A percentile compares a stretch with the other conserved stretches of the same genome.
Evolutionary conservation across 1,140 invertebrate species (phyloP).

Genomic region (Dufourea novaeangliae): DNA sequence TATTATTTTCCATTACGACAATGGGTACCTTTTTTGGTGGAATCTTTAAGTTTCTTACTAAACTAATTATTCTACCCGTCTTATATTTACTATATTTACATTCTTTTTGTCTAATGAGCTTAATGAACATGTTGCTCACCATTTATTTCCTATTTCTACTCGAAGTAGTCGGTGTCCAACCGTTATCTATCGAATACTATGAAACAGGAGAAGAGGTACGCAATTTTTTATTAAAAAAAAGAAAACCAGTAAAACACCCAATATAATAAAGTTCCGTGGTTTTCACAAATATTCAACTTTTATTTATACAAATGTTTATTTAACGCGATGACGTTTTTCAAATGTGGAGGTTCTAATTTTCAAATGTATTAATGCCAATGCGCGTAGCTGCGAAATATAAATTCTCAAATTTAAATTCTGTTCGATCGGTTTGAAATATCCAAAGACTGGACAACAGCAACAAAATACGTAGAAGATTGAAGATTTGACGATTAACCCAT

Average conservation of each 20-base stretch:
- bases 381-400: neutral
- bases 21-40: constrained; percentile 41
- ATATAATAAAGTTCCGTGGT: neutral
- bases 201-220: constrained; percentile 23
- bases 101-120: constrained; percentile 34
- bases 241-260: no score
- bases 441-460: neutral
- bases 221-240: constrained; percentile 4
- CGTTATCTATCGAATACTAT: neutral
- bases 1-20: neutral
- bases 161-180: neutral
- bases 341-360: neutral
- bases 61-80: constrained; percentile 53
- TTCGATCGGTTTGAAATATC: neutral
- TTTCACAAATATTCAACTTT: neutral
- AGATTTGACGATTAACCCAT: neutral
- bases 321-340: neutral
- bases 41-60: constrained; percentile 43
- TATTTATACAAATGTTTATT: neutral
- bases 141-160: constrained; percentile 31
- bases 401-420: no score
- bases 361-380: no score
- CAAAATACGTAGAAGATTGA: neutral
- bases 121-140: constrained; percentile 30
- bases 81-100: constrained; percentile 56